phyloP scores from a whole-genome alignment of 2,797 vertebrate species.

The Lacerta viridis region DNA sequence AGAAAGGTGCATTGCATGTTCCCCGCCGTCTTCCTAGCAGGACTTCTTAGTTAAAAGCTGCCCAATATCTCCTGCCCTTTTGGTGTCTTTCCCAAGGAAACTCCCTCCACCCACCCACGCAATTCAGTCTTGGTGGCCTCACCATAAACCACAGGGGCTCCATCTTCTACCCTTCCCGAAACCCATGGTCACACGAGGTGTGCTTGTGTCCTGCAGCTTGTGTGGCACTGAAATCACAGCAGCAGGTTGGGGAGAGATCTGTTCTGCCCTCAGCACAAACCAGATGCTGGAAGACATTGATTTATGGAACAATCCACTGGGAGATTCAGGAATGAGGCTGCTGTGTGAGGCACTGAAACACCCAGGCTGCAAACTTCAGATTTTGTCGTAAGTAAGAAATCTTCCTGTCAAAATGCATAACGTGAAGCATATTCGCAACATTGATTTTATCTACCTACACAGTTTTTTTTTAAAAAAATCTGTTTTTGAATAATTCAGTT shows the following conservation, averaged over 20 bases:
- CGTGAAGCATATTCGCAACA: background rate
- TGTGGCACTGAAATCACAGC: conserved; percentile 61
- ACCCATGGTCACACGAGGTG: background rate
- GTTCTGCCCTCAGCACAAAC: conserved; percentile 51
- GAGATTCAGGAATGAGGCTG: conserved; percentile 51
- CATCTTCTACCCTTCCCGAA: background rate
- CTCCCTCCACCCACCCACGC: too few relatives aligned
- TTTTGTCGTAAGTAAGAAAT: conserved; percentile 54
- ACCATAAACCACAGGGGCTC: background rate
- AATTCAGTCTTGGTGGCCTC: background rate
- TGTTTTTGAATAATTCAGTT: background rate
- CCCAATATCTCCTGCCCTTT: background rate
- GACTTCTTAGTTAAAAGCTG: too few relatives aligned
- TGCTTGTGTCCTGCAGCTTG: conserved; percentile 57
- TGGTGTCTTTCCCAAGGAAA: background rate
- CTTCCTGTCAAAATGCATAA: background rate
- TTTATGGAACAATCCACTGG: conserved; percentile 54
- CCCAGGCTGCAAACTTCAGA: conserved; percentile 51
- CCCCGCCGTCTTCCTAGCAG: too few relatives aligned
- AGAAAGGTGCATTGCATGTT: too few relatives aligned
- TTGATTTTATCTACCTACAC: background rate
- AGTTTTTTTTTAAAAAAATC: too few relatives aligned
- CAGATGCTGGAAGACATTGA: conserved; percentile 58
- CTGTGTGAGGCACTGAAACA: conserved; percentile 54
- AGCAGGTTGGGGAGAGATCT: conserved; percentile 57